Conservation (phyloP, 2,113 vertebrate genomes). For the Panthera uncia region DNA sequence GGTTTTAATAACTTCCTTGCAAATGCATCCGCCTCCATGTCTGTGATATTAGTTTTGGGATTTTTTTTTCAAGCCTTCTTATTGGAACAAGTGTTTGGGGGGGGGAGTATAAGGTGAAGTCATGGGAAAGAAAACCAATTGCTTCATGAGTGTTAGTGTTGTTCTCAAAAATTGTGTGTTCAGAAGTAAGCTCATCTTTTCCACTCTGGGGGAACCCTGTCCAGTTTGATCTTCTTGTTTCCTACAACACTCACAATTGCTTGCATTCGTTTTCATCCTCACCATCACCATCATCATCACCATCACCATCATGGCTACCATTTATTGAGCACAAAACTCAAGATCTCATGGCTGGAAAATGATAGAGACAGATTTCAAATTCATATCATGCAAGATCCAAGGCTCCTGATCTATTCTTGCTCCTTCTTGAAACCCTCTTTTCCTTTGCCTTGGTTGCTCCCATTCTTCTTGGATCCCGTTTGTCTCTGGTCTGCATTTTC, state of each 20-base stretch:
- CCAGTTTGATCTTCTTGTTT: not conserved
- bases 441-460: not conserved
- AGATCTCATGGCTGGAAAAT: not conserved
- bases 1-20: constrained; percentile 77
- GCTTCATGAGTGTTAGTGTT: not conserved
- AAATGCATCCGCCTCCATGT: constrained; percentile 57
- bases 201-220: not conserved
- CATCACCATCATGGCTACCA: not conserved
- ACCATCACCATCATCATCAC: not conserved
- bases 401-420: not conserved
- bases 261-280: not conserved
- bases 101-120: constrained; percentile 50
- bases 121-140: constrained; percentile 24
- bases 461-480: accelerated
- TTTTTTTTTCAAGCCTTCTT: constrained; percentile 45
- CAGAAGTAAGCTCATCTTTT: not conserved
- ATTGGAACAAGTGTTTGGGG: constrained; percentile 65
- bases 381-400: not conserved
- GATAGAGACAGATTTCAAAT: not conserved
- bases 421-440: not conserved
- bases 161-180: not conserved
- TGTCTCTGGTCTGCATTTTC: not conserved
- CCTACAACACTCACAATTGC: not conserved
- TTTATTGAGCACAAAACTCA: not conserved
- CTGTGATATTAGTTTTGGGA: constrained; percentile 60